Percentiles rank a stretch among this genome's conserved stretches.
Conservation (phyloP, 2,797 vertebrate genomes). For the Pelobates cultripes region DNA sequence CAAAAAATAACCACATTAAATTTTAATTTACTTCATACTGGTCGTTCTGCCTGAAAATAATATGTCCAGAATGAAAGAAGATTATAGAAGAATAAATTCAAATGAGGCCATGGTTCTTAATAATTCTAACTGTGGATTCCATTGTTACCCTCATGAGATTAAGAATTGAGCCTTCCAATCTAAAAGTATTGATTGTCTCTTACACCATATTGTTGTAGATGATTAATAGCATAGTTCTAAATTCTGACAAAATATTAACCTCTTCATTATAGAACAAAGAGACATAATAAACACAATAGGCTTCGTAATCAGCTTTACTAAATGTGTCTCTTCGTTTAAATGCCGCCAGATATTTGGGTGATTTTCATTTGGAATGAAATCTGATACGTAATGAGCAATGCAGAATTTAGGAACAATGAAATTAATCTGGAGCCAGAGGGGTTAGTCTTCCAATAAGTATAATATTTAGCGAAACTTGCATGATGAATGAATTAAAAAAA, state of each 20-base stretch:
- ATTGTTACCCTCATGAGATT: neutral
- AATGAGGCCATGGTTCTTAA: conserved; percentile 15
- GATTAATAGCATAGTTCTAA: neutral
- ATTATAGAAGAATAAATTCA: neutral
- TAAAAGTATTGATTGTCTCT: neutral
- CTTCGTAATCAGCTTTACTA: neutral
- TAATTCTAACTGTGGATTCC: conserved; percentile 10
- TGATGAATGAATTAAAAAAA: neutral
- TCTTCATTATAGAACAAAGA: conserved; percentile 4
- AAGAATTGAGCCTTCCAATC: neutral
- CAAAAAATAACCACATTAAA: conserved; percentile 42
- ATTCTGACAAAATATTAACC: neutral
- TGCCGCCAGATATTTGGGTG: neutral
- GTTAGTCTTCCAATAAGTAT: neutral
- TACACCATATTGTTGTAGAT: neutral
- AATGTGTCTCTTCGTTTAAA: neutral
- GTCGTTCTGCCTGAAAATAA: conserved; percentile 20
- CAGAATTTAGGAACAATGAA: neutral
- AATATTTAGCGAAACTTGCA: neutral
- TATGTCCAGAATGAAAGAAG: neutral
- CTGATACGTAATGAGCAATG: neutral
- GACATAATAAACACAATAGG: neutral
- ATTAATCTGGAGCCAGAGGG: neutral
- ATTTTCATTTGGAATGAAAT: neutral
- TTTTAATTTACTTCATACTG: conserved; percentile 17